These are phyloP conservation scores for Venusia cambrica DNA, from an alignment of 2,888 invertebrate species.

Conservation along the genomic window DNA sequence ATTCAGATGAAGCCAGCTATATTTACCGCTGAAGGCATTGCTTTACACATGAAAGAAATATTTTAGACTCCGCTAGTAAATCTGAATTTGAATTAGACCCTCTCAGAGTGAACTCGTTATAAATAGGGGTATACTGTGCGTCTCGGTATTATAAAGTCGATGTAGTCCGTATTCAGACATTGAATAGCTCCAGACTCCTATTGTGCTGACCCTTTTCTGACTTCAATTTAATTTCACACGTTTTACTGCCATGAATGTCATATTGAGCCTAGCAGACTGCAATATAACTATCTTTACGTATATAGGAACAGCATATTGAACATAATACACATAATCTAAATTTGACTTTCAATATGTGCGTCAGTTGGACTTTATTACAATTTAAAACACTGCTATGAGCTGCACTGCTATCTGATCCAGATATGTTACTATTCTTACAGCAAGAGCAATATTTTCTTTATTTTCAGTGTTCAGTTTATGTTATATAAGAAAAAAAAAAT, in stretches of 20 bases:
- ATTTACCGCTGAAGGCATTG: slow-evolving; percentile 26
- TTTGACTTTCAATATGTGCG: too few relatives aligned
- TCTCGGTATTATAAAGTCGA: slow-evolving; percentile 53
- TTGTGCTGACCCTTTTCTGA: slow-evolving; percentile 61
- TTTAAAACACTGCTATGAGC: too few relatives aligned
- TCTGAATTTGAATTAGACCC: slow-evolving; percentile 55
- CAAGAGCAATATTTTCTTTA: too few relatives aligned
- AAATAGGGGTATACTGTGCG: slow-evolving; percentile 55
- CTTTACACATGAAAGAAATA: slow-evolving; percentile 39
- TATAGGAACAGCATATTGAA: too few relatives aligned
- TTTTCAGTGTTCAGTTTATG: too few relatives aligned
- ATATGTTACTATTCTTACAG: too few relatives aligned
- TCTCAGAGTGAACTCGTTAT: slow-evolving; percentile 46
- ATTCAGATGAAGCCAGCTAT: slow-evolving; percentile 14
- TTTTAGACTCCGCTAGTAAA: slow-evolving; percentile 43
- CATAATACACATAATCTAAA: too few relatives aligned
- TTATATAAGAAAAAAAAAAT: too few relatives aligned
- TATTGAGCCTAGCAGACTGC: slow-evolving; percentile 31
- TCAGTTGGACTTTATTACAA: too few relatives aligned
- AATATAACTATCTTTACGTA: too few relatives aligned
- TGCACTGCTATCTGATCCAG: too few relatives aligned
- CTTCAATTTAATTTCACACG: slow-evolving; percentile 64
- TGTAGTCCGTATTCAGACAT: slow-evolving; percentile 55
- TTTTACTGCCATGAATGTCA: slow-evolving; percentile 46
- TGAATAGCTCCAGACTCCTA: slow-evolving; percentile 46